Conservation (phyloP, 35 echinoderm and acorn worm genomes). For the Apostichopus californicus region DNA sequence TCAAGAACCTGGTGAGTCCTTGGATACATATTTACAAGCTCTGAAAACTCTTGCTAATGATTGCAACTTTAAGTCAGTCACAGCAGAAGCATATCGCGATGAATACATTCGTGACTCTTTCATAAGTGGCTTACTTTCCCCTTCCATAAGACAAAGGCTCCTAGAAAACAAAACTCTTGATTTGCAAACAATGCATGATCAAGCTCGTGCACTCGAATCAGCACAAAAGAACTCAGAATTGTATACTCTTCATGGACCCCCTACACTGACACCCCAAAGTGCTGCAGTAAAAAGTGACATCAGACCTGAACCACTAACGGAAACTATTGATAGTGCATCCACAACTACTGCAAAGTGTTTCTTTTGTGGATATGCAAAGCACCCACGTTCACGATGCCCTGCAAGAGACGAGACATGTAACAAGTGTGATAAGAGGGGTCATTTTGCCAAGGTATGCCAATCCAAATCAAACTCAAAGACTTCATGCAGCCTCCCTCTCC, state of each 20-base stretch:
- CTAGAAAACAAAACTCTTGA: constrained; percentile 49
- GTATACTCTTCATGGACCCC: too few species aligned
- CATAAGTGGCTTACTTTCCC: constrained; percentile 17
- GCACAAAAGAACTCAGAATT: too few species aligned
- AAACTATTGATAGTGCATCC: neutral
- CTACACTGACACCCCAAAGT: neutral
- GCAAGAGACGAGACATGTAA: constrained; percentile 32
- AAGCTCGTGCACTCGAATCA: neutral
- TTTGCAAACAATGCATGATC: constrained; percentile 42
- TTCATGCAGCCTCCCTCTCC: constrained; percentile 34
- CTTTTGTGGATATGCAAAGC: constrained; percentile 24
- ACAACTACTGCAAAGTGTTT: constrained; percentile 15
- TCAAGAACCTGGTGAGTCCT: constrained; percentile 39
- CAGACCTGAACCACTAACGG: neutral
- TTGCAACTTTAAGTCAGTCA: constrained; percentile 41
- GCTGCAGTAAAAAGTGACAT: neutral
- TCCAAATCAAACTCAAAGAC: constrained; percentile 17
- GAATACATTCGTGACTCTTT: constrained; percentile 49
- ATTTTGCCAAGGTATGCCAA: constrained; percentile 34
- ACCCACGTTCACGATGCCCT: constrained; percentile 28
- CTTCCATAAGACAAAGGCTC: constrained; percentile 12
- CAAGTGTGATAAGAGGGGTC: neutral
- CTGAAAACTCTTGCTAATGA: constrained; percentile 43
- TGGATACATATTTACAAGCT: constrained; percentile 41
- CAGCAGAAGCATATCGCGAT: neutral